Evolutionary conservation across 2,797 vertebrate genomes (phyloP).

Genomic region (Pangasius macronema): DNA sequence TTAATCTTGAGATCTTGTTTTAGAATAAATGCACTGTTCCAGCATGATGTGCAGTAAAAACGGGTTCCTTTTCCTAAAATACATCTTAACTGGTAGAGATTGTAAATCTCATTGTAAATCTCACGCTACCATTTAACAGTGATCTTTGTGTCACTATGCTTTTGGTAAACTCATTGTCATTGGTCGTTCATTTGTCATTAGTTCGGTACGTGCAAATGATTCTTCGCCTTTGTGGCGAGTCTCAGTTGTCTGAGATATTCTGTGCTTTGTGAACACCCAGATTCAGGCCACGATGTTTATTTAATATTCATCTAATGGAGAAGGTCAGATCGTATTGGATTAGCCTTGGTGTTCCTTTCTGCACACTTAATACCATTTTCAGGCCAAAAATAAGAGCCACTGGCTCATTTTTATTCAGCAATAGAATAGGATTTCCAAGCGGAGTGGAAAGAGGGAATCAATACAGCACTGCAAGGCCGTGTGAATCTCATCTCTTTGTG

Average conservation of each 20-base stretch:
- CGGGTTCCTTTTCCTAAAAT: neutral
- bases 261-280: constrained; percentile 14
- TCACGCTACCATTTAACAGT: neutral
- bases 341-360: constrained; percentile 32
- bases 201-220: constrained; percentile 1
- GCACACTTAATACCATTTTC: constrained; percentile 42
- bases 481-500: constrained; percentile 42
- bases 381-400: constrained; percentile 24
- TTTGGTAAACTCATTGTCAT: neutral
- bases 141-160: neutral
- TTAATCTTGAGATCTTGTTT: neutral
- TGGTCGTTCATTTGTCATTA: constrained; percentile 7
- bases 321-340: constrained; percentile 50
- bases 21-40: neutral
- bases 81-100: neutral
- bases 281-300: constrained; percentile 30
- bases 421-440: constrained; percentile 38
- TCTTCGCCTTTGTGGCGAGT: neutral
- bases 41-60: neutral
- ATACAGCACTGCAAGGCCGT: constrained; percentile 43
- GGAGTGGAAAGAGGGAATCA: constrained; percentile 43
- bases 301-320: constrained; percentile 43
- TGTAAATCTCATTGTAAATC: neutral
- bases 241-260: constrained; percentile 8
- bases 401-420: constrained; percentile 55